These are phyloP conservation scores for Pelusios castaneus DNA, from an alignment of 2,113 vertebrate species.

Conservation along the genomic window DNA sequence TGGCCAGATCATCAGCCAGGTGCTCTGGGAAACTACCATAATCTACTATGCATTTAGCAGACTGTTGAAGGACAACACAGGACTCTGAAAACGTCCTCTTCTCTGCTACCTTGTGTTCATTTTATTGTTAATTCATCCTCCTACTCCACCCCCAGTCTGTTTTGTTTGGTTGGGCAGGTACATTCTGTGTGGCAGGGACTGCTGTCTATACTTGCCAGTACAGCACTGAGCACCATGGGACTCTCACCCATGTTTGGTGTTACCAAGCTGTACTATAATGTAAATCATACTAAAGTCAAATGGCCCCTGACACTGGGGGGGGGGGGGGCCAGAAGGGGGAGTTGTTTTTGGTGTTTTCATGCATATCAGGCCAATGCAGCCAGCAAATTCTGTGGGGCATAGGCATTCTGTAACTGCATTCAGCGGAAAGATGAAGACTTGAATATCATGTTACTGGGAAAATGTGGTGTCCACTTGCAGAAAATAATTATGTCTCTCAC, in stretches of 20 bases:
- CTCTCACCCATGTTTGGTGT: not conserved
- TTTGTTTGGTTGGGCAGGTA: not conserved
- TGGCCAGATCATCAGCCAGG: not conserved
- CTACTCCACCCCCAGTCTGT: not conserved
- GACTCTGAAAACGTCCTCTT: not conserved
- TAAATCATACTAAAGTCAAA: not conserved
- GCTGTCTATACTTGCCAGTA: not conserved
- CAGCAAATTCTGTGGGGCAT: not conserved
- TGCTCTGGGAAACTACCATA: not conserved
- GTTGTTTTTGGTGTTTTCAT: not conserved
- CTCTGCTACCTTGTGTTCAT: not conserved
- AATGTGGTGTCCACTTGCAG: conserved; percentile 26
- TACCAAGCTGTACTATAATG: not conserved
- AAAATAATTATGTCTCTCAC: not conserved
- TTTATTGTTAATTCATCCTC: not conserved
- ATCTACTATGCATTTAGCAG: not conserved
- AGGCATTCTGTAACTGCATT: not conserved
- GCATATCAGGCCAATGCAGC: fast-evolving
- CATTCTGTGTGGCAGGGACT: not conserved
- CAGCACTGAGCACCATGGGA: not conserved
- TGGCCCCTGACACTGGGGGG: not conserved
- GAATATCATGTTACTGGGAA: not conserved
- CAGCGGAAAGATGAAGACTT: not conserved
- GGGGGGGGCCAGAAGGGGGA: too few species aligned
- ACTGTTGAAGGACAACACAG: not conserved